phyloP scores from a whole-genome alignment of 2,888 invertebrate species.

The Athalia rosae region DNA sequence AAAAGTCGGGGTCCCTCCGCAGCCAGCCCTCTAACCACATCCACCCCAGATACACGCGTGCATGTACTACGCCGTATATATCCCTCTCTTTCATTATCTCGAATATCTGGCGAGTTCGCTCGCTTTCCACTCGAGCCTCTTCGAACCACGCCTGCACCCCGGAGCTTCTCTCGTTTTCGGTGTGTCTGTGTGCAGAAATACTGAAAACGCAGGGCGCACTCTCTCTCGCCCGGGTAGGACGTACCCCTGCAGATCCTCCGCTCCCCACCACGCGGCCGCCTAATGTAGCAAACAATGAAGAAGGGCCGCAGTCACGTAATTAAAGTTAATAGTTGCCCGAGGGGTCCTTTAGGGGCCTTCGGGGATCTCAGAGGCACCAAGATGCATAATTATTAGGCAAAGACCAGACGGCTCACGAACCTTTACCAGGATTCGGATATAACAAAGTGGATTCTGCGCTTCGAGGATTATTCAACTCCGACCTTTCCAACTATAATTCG shows the following conservation, averaged over 20 bases:
- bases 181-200: too few relatives aligned
- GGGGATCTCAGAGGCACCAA: constrained; percentile 28
- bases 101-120: neutral
- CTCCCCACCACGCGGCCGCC: neutral
- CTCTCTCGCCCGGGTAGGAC: too few relatives aligned
- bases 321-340: constrained; percentile 58
- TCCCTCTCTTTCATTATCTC: neutral
- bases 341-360: constrained; percentile 52
- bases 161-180: neutral
- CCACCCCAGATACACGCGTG: neutral
- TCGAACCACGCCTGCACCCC: neutral
- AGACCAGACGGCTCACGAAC: neutral
- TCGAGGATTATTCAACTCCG: too few relatives aligned
- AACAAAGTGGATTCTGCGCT: neutral
- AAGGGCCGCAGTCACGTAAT: constrained; percentile 58
- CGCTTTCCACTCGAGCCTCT: constrained; percentile 5
- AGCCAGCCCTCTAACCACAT: neutral
- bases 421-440: neutral
- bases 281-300: constrained; percentile 57
- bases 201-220: too few relatives aligned
- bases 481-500: too few relatives aligned
- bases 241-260: too few relatives aligned
- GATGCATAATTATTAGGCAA: constrained; percentile 25
- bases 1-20: constrained; percentile 12
- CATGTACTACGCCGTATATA: neutral